Evolutionary conservation across 2,888 invertebrate species (phyloP).

Genomic region (Dioctria rufipes): DNA sequence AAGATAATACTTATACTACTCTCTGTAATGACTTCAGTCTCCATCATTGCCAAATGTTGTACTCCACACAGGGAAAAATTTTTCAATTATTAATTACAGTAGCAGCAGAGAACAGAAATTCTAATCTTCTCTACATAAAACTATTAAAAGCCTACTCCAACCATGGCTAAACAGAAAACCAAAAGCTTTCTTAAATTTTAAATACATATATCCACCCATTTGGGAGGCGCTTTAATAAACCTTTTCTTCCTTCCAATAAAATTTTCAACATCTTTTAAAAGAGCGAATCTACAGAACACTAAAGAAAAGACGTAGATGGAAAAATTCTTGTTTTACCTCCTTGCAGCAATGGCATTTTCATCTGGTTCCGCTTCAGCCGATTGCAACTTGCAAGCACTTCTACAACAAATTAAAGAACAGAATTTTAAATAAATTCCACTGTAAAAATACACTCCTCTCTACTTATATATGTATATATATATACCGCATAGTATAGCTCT

Average conservation of each 20-base stretch:
- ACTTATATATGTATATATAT: not conserved
- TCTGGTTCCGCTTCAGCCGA: not conserved
- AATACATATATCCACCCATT: not conserved
- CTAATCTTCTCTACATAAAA: no score
- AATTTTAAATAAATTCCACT: slow-evolving; percentile 18
- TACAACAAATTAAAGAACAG: slow-evolving; percentile 4
- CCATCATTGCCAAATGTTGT: no score
- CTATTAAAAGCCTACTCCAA: not conserved
- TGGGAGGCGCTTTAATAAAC: no score
- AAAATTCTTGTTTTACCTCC: not conserved
- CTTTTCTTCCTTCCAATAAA: slow-evolving; percentile 5
- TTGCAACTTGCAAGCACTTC: not conserved
- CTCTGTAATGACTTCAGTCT: no score
- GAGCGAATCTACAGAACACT: not conserved
- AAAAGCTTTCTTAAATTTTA: not conserved
- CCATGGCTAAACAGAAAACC: not conserved
- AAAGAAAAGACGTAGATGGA: not conserved
- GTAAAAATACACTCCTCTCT: not conserved
- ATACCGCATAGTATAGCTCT: no score
- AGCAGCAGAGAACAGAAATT: no score
- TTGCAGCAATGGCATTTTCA: not conserved
- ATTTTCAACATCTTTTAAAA: slow-evolving; percentile 9
- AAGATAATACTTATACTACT: no score
- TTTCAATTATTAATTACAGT: no score
- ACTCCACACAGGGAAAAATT: no score